Percentiles rank a stretch among this genome's conserved stretches.
phyloP scores from a whole-genome alignment of 2,113 vertebrate genomes.

The Siniperca chuatsi region DNA sequence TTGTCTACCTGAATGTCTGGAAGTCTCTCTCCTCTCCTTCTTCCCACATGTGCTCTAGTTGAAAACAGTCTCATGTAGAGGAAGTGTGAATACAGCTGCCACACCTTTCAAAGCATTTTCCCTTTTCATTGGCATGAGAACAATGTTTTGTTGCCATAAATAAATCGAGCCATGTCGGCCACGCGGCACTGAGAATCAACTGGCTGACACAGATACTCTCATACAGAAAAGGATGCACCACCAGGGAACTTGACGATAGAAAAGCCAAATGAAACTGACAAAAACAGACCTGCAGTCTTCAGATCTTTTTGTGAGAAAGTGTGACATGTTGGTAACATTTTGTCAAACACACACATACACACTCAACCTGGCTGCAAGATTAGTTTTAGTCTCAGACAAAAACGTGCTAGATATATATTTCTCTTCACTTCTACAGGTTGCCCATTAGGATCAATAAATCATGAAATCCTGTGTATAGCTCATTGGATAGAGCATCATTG shows the following conservation, averaged over 20 bases:
- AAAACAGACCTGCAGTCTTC: slow-evolving; percentile 10
- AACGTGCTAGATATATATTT: background rate
- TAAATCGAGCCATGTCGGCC: slow-evolving; percentile 29
- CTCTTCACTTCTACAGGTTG: background rate
- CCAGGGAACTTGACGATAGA: slow-evolving; percentile 11
- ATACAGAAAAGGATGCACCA: slow-evolving; percentile 13
- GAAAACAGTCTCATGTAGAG: slow-evolving; percentile 16
- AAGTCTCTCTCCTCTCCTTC: background rate
- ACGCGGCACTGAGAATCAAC: slow-evolving; percentile 20
- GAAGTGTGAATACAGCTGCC: slow-evolving; percentile 9
- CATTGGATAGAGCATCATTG: background rate
- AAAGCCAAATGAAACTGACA: slow-evolving; percentile 31
- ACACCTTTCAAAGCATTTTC: slow-evolving; percentile 44
- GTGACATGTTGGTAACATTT: background rate
- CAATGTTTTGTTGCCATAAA: slow-evolving; percentile 54
- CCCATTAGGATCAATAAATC: background rate
- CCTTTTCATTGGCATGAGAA: slow-evolving; percentile 59
- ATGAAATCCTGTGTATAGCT: background rate
- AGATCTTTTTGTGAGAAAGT: slow-evolving; percentile 5
- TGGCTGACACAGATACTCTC: slow-evolving; percentile 21
- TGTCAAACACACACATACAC: slow-evolving; percentile 3
- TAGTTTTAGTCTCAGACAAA: background rate
- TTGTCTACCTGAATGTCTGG: slow-evolving; percentile 7
- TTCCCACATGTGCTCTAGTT: background rate
- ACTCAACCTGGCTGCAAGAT: background rate